Conservation (phyloP, 2,888 invertebrate species). For the Agriopis leucophaearia region DNA sequence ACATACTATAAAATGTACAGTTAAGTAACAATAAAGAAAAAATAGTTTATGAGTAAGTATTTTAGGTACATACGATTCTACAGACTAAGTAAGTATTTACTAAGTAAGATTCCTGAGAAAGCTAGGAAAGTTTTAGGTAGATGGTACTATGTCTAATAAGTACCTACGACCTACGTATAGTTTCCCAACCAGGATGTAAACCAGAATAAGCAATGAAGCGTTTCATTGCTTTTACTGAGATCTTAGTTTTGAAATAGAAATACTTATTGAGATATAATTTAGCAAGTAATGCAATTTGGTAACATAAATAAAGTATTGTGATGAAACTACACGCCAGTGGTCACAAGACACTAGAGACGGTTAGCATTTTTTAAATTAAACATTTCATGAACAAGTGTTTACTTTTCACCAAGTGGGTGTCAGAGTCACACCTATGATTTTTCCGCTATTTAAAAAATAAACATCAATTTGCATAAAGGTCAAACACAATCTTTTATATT, state of each 20-base stretch:
- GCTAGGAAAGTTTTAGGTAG: not conserved
- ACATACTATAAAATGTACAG: no score
- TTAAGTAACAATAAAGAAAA: no score
- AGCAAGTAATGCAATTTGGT: constrained; percentile 21
- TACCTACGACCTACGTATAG: no score
- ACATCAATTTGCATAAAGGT: constrained; percentile 52
- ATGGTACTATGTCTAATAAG: no score
- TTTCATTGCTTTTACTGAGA: no score
- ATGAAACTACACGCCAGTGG: constrained; percentile 26
- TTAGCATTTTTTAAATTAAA: constrained; percentile 32
- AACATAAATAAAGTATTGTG: constrained; percentile 26
- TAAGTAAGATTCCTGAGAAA: not conserved
- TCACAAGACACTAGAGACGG: constrained; percentile 21
- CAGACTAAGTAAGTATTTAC: no score
- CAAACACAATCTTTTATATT: constrained; percentile 52
- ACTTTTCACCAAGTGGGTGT: constrained; percentile 50
- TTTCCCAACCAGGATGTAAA: constrained; percentile 6
- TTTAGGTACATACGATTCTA: no score
- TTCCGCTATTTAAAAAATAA: constrained; percentile 54
- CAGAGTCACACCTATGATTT: constrained; percentile 55
- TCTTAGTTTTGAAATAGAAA: constrained; percentile 8
- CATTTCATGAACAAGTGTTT: constrained; percentile 38
- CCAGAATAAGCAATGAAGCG: not conserved
- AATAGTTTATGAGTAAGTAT: no score
- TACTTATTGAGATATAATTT: constrained; percentile 1